These are phyloP conservation scores for Hydropsyche betteni DNA, from an alignment of 2,888 invertebrate genomes.

Conservation along the genomic window DNA sequence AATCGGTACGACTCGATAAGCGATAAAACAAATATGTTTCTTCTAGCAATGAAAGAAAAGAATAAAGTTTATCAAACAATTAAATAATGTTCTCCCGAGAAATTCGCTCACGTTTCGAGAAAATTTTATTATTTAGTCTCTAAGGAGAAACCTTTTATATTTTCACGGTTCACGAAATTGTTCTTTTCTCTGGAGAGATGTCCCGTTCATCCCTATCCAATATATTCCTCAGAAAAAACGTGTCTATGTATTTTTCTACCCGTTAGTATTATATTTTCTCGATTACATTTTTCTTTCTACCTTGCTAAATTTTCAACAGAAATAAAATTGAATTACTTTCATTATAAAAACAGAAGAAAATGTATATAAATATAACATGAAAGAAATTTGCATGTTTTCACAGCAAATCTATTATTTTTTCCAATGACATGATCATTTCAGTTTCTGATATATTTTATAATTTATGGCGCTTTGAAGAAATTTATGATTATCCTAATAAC, in stretches of 20 bases:
- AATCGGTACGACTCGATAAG: too few relatives aligned
- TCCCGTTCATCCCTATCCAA: not conserved
- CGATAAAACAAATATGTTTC: too few relatives aligned
- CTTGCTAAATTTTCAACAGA: too few relatives aligned
- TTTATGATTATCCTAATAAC: conserved; percentile 14
- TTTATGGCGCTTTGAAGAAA: conserved; percentile 3
- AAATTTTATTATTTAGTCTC: too few relatives aligned
- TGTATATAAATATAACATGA: not conserved
- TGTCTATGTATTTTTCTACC: not conserved
- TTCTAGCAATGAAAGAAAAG: too few relatives aligned
- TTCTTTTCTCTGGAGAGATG: conserved; percentile 5
- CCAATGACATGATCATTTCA: too few relatives aligned
- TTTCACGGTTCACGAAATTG: conserved; percentile 20
- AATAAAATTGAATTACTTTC: not conserved
- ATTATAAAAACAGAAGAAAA: not conserved
- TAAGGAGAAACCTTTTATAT: not conserved
- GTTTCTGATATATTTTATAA: not conserved
- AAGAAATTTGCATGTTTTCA: too few relatives aligned
- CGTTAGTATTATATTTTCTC: not conserved
- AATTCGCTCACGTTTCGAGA: too few relatives aligned
- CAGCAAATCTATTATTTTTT: not conserved
- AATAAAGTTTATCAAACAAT: too few relatives aligned
- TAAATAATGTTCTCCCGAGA: too few relatives aligned
- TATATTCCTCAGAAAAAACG: not conserved
- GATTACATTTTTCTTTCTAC: too few relatives aligned